Evolutionary conservation across 2,888 invertebrate genomes (phyloP), one percentile per base, ranked within the genome.

Genomic region (Polydrusus tereticollis): DNA sequence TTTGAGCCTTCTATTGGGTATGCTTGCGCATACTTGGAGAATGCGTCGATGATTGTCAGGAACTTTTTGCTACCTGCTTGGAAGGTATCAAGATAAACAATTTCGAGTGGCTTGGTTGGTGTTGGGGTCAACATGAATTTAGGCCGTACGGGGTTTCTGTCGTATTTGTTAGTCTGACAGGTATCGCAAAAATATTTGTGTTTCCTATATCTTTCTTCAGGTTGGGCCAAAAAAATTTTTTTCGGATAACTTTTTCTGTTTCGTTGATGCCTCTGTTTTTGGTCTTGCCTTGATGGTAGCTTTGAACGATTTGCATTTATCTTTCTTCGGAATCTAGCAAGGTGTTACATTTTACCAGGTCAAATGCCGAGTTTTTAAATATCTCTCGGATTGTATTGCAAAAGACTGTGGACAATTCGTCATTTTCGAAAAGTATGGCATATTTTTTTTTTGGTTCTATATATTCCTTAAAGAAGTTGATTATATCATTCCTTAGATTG

Each of bases 101-200:
- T n/a, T n/a, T n/a, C n/a, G n/a, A n/a, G n/a, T n/a, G n/a, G n/a
- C n/a, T n/a, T n/a, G n/a, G n/a, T n/a, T n/a, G n/a, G n/a, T 1
- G 77, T 78, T 60, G 78, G 76, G 0, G 76, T 79, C 1, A 80
- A 18, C 36, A 79, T 77, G 10, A 75, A 75, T 45, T 72, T 66
- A 6, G 68, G 72, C 50, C 69, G 60, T 26, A 72, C 47, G 7
- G 78, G 78, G 33, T 76, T 73, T 41, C 77, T 43, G 45, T 77
- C 76, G 45, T 77, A 78, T 64, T 77, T 78, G 33, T 74, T 75
- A 18, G 67, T 59, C 59, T 72, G 67, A 52, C 77, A 77, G 33
- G 64, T 67, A 58, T 73, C 66, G 23, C 78, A 76, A n/a, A 77
- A 73, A 50, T 63, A 14, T 74, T 45, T n/a, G n/a, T 33, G 33